Percentiles rank a stretch among this genome's conserved stretches.
Conservation (phyloP, 2,113 vertebrate genomes). For the Felis catus region F.catus_Fca126_mat1.0 CM031420.1:69743001-69743500, state of each 20-base stretch:
- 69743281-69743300: slow-evolving; percentile 95
- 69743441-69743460: slow-evolving; percentile 98
- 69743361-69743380: slow-evolving; percentile 97
- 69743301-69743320: slow-evolving; percentile 96
- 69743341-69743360: slow-evolving; percentile 98
- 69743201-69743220: background rate
- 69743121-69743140: background rate
- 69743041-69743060: background rate
- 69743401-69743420: slow-evolving; percentile 98
- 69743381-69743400: slow-evolving; percentile 97
- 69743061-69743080: background rate
- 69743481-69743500: slow-evolving; percentile 86
- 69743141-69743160: background rate
- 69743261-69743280: slow-evolving; percentile 97
- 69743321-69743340: slow-evolving; percentile 98
- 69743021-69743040: background rate
- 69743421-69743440: slow-evolving; percentile 97
- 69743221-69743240: background rate
- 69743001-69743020: background rate
- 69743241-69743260: slow-evolving; percentile 93
- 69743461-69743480: slow-evolving; percentile 98
- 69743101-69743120: background rate
- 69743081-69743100: fast-evolving
- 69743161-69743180: background rate
- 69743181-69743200: background rate